Evolutionary conservation across 2,888 invertebrate species (phyloP).

Genomic region (Tenthredo notha): DNA sequence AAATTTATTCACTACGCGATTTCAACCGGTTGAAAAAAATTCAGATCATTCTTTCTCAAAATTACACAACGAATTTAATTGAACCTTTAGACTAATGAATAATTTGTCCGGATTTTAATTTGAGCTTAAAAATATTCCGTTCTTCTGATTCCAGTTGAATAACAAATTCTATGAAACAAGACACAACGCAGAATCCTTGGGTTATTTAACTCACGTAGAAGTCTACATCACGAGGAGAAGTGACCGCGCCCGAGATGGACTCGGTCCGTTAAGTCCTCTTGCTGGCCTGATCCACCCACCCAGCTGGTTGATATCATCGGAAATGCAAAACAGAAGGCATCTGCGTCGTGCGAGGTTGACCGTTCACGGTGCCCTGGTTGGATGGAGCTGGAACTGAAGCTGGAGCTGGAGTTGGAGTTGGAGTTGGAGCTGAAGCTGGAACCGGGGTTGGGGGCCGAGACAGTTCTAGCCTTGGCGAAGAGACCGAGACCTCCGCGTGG

Average conservation of each 20-base stretch:
- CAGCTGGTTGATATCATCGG: slow-evolving; percentile 70
- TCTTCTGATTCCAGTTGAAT: not conserved
- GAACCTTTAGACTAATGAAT: not conserved
- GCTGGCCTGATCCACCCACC: slow-evolving; percentile 64
- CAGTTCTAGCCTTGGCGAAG: slow-evolving; percentile 54
- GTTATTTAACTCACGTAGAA: slow-evolving; percentile 11
- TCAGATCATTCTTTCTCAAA: not conserved
- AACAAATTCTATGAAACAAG: not conserved
- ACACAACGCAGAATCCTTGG: not conserved
- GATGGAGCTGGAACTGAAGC: not conserved
- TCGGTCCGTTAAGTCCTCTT: slow-evolving; percentile 72
- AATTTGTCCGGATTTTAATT: not conserved
- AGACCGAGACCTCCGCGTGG: slow-evolving; percentile 50
- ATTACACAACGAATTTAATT: not conserved
- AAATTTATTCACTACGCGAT: not conserved
- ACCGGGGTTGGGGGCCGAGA: not conserved
- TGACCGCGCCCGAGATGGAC: slow-evolving; percentile 71
- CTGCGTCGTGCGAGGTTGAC: slow-evolving; percentile 41
- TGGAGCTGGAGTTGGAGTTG: not conserved
- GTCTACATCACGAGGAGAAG: slow-evolving; percentile 25
- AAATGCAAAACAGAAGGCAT: slow-evolving; percentile 74
- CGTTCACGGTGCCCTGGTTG: slow-evolving; percentile 33
- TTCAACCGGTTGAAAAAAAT: not conserved
- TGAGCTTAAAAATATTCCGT: not conserved
- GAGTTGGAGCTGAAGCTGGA: not conserved